phyloP scores from a whole-genome alignment of 2,888 invertebrate species.

The Pollenia labialis region DNA sequence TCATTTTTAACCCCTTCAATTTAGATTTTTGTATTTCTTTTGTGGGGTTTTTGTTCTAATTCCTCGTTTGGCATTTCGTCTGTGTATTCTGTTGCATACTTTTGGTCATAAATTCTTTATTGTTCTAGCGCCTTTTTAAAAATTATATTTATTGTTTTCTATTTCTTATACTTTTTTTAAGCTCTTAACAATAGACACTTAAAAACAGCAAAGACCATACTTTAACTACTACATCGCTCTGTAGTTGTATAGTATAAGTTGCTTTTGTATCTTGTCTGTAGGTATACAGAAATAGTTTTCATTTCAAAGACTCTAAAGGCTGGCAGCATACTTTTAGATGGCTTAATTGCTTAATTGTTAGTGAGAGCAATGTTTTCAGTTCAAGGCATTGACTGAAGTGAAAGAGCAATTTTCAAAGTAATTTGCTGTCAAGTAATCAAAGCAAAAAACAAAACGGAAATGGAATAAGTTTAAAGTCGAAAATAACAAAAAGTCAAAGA shows the following conservation, averaged over 20 bases:
- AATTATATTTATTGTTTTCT: slow-evolving; percentile 57
- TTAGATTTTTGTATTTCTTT: slow-evolving; percentile 29
- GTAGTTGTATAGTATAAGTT: background rate
- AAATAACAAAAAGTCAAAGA: background rate
- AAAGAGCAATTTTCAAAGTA: slow-evolving; percentile 63
- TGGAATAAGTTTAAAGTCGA: slow-evolving; percentile 17
- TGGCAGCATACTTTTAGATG: slow-evolving; percentile 65
- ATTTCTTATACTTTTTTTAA: slow-evolving; percentile 49
- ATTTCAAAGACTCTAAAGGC: slow-evolving; percentile 36
- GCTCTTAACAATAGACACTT: slow-evolving; percentile 69
- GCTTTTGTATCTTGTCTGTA: slow-evolving; percentile 9
- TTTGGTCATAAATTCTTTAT: slow-evolving; percentile 60
- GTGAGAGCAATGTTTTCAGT: slow-evolving; percentile 72
- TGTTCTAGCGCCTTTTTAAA: slow-evolving; percentile 61
- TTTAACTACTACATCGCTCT: slow-evolving; percentile 33
- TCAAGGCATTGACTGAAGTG: slow-evolving; percentile 69
- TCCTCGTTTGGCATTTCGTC: slow-evolving; percentile 36
- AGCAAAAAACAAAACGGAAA: slow-evolving; percentile 18
- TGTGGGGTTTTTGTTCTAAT: slow-evolving; percentile 46
- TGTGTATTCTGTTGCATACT: slow-evolving; percentile 60
- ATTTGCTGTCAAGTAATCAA: slow-evolving; percentile 53
- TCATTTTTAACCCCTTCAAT: slow-evolving; percentile 62
- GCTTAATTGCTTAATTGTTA: slow-evolving; percentile 72
- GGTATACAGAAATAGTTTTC: slow-evolving; percentile 34
- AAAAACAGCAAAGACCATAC: slow-evolving; percentile 59